Conservation (phyloP, 1,140 invertebrate genomes). For the Schlechtendalia chinensis region DNA sequence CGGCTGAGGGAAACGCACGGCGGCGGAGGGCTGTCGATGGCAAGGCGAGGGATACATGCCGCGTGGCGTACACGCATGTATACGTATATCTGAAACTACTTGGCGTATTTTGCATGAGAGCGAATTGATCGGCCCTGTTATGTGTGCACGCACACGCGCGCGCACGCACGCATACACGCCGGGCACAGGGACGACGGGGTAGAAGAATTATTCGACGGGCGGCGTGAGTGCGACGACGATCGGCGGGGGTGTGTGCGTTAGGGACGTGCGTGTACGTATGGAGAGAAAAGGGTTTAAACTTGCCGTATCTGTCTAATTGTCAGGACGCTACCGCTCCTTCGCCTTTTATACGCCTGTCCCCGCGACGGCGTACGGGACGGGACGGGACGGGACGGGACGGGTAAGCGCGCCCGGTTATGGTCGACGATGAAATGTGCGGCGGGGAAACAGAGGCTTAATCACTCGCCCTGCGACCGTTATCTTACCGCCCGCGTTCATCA, state of each 20-base stretch:
- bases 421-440: not conserved
- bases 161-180: not conserved
- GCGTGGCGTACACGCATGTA: too few species aligned
- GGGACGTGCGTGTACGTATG: conserved; percentile 50
- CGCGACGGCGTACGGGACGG: not conserved
- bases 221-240: conserved; percentile 49
- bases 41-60: conserved; percentile 51
- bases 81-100: conserved; percentile 49
- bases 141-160: not conserved
- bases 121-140: conserved; percentile 48
- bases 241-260: conserved; percentile 53
- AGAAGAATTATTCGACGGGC: conserved; percentile 50
- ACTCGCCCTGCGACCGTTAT: conserved; percentile 50
- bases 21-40: conserved; percentile 51
- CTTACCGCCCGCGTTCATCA: conserved; percentile 39
- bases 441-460: conserved; percentile 34
- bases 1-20: not conserved
- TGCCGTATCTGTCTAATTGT: conserved; percentile 50
- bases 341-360: conserved; percentile 33
- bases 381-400: too few species aligned
- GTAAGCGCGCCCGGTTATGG: not conserved
- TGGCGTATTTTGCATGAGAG: conserved; percentile 45
- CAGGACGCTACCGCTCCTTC: conserved; percentile 33
- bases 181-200: conserved; percentile 31
- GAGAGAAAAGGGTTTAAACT: conserved; percentile 51